phyloP scores from a whole-genome alignment of 2,888 invertebrate genomes.

The Drosophila eohydei region DNA sequence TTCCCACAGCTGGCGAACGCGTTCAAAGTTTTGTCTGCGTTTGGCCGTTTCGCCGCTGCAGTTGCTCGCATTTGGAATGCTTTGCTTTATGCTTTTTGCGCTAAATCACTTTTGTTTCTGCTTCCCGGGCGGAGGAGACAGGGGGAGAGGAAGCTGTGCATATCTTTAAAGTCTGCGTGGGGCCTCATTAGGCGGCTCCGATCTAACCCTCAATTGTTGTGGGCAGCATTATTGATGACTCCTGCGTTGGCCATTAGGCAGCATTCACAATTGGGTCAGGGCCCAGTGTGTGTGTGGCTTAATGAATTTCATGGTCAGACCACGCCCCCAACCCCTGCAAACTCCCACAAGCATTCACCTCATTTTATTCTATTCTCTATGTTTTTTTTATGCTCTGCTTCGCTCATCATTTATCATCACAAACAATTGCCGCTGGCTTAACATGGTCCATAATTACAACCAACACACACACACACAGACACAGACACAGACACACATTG shows the following conservation, averaged over 20 bases:
- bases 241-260: conserved; percentile 38
- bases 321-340: neutral
- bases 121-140: too few relatives aligned
- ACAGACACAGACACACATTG: conserved; percentile 9
- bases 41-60: conserved; percentile 12
- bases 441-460: conserved; percentile 72
- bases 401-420: conserved; percentile 75
- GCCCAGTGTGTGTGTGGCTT: conserved; percentile 19
- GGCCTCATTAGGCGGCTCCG: conserved; percentile 65
- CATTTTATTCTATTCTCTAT: conserved; percentile 14
- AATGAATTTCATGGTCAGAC: conserved; percentile 63
- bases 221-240: conserved; percentile 50
- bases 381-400: neutral
- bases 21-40: neutral
- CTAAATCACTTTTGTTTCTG: conserved; percentile 18
- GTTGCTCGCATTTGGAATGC: conserved; percentile 7
- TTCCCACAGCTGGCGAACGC: conserved; percentile 12
- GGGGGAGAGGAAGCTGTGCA: neutral
- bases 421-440: conserved; percentile 72
- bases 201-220: conserved; percentile 23
- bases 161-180: conserved; percentile 25
- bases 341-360: neutral
- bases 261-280: conserved; percentile 25
- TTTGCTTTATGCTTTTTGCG: neutral
- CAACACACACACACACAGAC: conserved; percentile 27